phyloP scores from a whole-genome alignment of 2,113 vertebrate species.

The Siniperca knerii region DNA sequence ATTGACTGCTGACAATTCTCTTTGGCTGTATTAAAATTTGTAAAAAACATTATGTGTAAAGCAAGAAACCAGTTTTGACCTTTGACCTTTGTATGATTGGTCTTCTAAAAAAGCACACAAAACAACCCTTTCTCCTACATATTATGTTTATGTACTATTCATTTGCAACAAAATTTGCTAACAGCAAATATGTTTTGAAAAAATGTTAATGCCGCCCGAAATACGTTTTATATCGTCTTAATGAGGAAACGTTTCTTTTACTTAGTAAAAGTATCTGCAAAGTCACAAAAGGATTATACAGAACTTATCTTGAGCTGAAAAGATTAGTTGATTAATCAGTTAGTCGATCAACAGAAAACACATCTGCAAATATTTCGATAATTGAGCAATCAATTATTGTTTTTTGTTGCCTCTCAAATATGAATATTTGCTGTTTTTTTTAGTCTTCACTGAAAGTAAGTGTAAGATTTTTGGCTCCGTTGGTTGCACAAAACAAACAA shows the following conservation, averaged over 20 bases:
- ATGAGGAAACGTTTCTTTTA: background rate
- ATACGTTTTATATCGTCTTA: background rate
- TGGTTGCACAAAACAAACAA: background rate
- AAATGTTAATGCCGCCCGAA: background rate
- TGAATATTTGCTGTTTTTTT: background rate
- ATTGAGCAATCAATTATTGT: background rate
- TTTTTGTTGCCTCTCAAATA: too few relatives aligned
- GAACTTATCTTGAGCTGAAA: background rate
- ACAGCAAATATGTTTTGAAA: background rate
- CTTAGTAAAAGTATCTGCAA: background rate
- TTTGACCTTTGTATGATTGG: conserved; percentile 4
- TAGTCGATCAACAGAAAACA: background rate
- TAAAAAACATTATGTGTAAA: background rate
- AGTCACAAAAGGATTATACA: background rate
- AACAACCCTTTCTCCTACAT: background rate
- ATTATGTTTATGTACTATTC: background rate
- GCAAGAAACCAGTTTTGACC: conserved; percentile 15
- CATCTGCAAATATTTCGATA: background rate
- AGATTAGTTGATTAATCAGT: too few relatives aligned
- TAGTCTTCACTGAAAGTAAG: background rate
- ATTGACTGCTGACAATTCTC: conserved; percentile 1
- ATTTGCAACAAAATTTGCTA: background rate
- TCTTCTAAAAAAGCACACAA: background rate
- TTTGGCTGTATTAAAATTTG: background rate
- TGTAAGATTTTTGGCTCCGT: background rate